These are phyloP conservation scores for Tinea pellionella DNA, from an alignment of 2,888 invertebrate genomes.

Conservation along the genomic window DNA sequence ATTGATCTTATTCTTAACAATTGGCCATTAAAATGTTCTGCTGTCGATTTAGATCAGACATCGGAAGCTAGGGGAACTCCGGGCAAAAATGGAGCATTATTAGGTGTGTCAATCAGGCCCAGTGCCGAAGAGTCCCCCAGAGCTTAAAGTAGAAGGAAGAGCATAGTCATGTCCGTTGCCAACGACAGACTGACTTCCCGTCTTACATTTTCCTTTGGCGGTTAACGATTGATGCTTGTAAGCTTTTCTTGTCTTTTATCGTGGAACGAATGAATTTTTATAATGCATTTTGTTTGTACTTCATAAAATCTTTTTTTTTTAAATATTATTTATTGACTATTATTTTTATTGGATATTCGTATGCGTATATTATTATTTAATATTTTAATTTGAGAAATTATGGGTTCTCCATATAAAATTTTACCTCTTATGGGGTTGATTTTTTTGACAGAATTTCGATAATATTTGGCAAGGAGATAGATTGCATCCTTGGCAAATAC, in stretches of 20 bases:
- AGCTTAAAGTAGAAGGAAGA: background rate
- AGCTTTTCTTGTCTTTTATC: background rate
- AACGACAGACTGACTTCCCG: background rate
- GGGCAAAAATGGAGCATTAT: conserved; percentile 5
- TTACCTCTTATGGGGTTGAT: too few relatives aligned
- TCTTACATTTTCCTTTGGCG: conserved; percentile 1
- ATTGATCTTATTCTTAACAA: conserved; percentile 1
- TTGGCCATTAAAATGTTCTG: conserved; percentile 12
- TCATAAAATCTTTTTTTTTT: too few relatives aligned
- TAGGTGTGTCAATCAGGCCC: conserved; percentile 5
- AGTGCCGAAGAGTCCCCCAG: background rate
- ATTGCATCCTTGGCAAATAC: too few relatives aligned
- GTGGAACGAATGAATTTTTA: background rate
- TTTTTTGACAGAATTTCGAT: too few relatives aligned
- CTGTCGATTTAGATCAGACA: conserved; percentile 12
- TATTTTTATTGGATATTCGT: too few relatives aligned
- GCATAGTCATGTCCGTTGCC: conserved; percentile 13
- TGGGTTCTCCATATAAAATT: too few relatives aligned
- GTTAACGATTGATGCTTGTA: background rate
- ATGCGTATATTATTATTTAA: too few relatives aligned
- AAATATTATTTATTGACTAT: too few relatives aligned
- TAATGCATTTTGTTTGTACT: background rate
- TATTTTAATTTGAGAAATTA: too few relatives aligned
- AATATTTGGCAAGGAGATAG: too few relatives aligned
- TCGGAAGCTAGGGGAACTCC: conserved; percentile 2